phyloP scores from a whole-genome alignment of 2,888 invertebrate species.

The Geotrupes spiniger region DNA sequence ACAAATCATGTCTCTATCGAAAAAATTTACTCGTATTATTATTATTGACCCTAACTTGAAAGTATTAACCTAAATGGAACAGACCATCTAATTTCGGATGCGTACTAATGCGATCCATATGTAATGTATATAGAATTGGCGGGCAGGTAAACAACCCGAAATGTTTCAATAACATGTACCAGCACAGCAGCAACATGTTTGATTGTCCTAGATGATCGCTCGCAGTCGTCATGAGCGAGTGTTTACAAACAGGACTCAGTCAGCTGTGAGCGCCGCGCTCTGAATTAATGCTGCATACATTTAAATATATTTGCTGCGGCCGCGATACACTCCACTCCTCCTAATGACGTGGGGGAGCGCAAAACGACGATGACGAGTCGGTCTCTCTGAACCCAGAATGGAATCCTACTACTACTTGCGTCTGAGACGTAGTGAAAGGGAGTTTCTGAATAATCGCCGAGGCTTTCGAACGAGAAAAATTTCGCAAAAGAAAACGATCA shows the following conservation, averaged over 20 bases:
- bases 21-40: no score
- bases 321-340: constrained; percentile 7
- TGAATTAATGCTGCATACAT: constrained; percentile 54
- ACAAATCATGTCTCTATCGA: no score
- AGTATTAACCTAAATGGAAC: no score
- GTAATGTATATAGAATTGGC: constrained; percentile 3
- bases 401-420: constrained; percentile 1
- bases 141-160: constrained; percentile 30
- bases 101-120: no score
- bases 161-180: constrained; percentile 30
- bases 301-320: constrained; percentile 50
- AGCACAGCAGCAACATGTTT: constrained; percentile 19
- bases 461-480: neutral
- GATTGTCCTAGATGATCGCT: constrained; percentile 21
- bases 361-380: neutral
- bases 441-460: constrained; percentile 1
- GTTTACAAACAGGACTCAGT: constrained; percentile 53
- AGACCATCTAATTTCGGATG: no score
- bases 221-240: constrained; percentile 33
- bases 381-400: neutral
- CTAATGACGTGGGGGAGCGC: constrained; percentile 7
- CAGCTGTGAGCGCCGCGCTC: constrained; percentile 52
- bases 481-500: constrained; percentile 2
- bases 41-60: no score
- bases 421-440: neutral